Conservation (phyloP, 2,888 invertebrate genomes). For the Mellilla xanthometata region DNA sequence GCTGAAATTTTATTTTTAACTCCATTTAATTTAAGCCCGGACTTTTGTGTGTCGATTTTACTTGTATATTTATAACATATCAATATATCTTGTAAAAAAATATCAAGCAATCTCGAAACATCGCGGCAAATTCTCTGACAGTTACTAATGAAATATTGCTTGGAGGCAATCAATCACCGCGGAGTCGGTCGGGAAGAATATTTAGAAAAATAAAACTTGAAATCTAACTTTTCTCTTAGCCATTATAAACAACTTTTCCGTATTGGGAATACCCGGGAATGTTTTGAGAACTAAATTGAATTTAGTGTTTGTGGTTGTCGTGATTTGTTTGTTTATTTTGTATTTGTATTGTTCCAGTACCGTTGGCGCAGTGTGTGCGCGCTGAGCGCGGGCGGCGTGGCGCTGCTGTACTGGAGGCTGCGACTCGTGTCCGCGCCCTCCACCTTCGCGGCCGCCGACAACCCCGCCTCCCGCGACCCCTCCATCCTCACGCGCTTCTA, state of each 20-base stretch:
- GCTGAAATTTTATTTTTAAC: conserved; percentile 7
- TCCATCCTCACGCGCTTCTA: conserved; percentile 90
- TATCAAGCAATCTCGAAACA: conserved; percentile 38
- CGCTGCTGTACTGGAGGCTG: conserved; percentile 89
- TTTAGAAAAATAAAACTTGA: conserved; percentile 53
- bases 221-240: conserved; percentile 43
- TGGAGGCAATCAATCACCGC: conserved; percentile 70
- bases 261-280: conserved; percentile 31
- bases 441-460: conserved; percentile 96
- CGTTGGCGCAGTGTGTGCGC: conserved; percentile 88
- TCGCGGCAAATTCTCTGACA: conserved; percentile 68
- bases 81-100: conserved; percentile 39
- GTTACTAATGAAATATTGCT: conserved; percentile 74
- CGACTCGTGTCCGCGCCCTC: conserved; percentile 89
- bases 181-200: conserved; percentile 47
- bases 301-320: conserved; percentile 21
- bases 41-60: background rate
- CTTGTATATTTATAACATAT: conserved; percentile 22
- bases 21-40: conserved; percentile 1
- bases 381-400: conserved; percentile 85
- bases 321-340: conserved; percentile 1
- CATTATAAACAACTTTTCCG: conserved; percentile 41
- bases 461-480: conserved; percentile 95
- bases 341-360: conserved; percentile 80
- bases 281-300: conserved; percentile 8